These are phyloP conservation scores for Dysmachus trigonus DNA, from an alignment of 2,888 invertebrate genomes.

Conservation along the genomic window DNA sequence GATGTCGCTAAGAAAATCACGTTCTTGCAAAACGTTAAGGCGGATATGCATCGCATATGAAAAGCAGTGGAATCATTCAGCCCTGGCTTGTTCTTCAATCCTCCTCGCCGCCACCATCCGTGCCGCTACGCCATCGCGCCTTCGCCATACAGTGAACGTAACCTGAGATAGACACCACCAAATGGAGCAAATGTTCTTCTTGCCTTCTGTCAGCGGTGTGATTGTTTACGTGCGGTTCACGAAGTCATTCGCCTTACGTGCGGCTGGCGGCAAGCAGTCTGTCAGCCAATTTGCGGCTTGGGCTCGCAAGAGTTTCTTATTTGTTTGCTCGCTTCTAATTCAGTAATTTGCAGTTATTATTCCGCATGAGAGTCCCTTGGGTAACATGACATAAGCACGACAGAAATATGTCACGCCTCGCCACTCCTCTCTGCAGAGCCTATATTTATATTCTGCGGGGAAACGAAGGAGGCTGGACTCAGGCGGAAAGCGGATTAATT, in stretches of 20 bases:
- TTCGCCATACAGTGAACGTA: background rate
- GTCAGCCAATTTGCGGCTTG: background rate
- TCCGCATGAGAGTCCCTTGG: background rate
- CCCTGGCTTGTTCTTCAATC: background rate
- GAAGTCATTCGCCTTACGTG: background rate
- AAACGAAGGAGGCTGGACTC: background rate
- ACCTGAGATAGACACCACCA: constrained; percentile 7
- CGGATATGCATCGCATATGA: background rate
- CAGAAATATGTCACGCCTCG: background rate
- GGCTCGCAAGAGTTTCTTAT: background rate
- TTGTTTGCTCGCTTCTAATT: background rate
- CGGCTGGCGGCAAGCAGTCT: constrained; percentile 30
- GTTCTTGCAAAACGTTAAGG: background rate
- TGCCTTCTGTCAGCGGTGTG: background rate
- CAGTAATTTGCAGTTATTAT: background rate
- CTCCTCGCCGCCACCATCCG: background rate
- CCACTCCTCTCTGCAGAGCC: background rate
- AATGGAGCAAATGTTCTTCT: background rate
- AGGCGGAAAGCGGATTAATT: background rate
- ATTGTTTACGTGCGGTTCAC: background rate
- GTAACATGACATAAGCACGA: background rate
- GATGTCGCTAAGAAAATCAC: background rate
- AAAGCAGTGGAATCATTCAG: background rate
- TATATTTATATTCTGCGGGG: background rate
- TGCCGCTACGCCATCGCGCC: background rate